Conservation (phyloP, 2,888 invertebrate species). For the Cataglyphis cursor region DNA sequence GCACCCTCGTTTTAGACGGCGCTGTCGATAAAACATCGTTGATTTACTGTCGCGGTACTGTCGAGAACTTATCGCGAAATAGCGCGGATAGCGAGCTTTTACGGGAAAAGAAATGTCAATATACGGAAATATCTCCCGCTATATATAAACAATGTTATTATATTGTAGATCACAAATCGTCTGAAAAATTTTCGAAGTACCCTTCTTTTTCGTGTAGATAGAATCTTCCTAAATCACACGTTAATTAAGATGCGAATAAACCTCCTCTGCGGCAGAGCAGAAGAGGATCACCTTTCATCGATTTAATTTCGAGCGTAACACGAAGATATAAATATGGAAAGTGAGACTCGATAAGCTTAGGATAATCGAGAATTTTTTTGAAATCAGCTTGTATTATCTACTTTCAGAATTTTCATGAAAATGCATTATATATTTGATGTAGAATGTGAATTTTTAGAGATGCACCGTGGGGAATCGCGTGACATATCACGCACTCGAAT, state of each 20-base stretch:
- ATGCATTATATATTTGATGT: neutral
- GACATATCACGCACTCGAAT: neutral
- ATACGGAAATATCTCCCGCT: neutral
- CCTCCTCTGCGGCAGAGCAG: neutral
- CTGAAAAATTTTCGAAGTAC: too few species aligned
- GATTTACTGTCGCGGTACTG: slow-evolving; percentile 36
- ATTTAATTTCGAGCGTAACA: neutral
- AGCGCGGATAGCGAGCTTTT: neutral
- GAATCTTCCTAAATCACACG: neutral
- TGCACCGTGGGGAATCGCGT: neutral
- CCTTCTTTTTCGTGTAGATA: neutral
- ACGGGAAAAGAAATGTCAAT: neutral
- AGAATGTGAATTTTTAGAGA: neutral
- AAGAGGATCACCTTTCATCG: neutral
- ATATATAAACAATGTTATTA: neutral
- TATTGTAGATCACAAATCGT: neutral
- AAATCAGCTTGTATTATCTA: neutral
- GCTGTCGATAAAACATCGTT: slow-evolving; percentile 40
- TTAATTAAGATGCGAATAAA: neutral
- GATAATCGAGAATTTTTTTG: neutral
- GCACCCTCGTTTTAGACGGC: slow-evolving; percentile 6
- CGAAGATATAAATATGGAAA: neutral
- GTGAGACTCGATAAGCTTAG: neutral
- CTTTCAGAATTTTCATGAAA: neutral
- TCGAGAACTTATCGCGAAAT: slow-evolving; percentile 44